Evolutionary conservation across 2,113 vertebrate species (phyloP), one percentile per base, ranked within the genome.

Genomic region (Indri indri): DNA sequence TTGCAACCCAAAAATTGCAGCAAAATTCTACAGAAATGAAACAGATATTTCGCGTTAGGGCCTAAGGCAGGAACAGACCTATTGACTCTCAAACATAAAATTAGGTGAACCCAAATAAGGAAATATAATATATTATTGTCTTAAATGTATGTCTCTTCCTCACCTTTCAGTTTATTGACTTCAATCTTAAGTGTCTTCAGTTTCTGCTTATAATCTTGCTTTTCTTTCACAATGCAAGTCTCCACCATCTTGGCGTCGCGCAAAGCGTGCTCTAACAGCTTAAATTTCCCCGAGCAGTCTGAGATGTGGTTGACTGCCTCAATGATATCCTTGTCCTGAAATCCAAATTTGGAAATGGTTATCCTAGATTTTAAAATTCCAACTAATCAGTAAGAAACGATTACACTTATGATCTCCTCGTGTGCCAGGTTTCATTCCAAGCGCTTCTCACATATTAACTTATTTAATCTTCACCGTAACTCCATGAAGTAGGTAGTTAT

Each of bases 281-380:
- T 98, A 14, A 99, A 99, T 50, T 98, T 98, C 23, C 96, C 98
- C 0, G 99, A 98, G 63, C 99, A 99, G 40, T 99, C 98, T 25
- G 97, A 88, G 23, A 99, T 98, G 77, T 98, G 98, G 97, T 98
- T 98, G 3, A 98, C 99, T 57, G 99, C 99, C 97, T 99, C 99
- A 10, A 98, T 98, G 76, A 99, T 98, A 74, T 99, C 98, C 94
- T 99, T 98, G 20, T 99, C 99, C 99, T 99, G 89, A 79, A 90
- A 80, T 90, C 68, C 61, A 85, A 74, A 52, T 70, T 83, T 42
- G 79, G 77, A 91, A 82, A 85, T 14, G 13, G 79, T 91, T 88
- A 85, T 7, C 11, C 30, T 47, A 70, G 34, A 73, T n/a, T 70
- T 83, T 73, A 25, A 84, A 61, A 90, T 92, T 70, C 59, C 76